Evolutionary conservation across 2,888 invertebrate genomes (phyloP).

Genomic region (Drosophila dives): DNA sequence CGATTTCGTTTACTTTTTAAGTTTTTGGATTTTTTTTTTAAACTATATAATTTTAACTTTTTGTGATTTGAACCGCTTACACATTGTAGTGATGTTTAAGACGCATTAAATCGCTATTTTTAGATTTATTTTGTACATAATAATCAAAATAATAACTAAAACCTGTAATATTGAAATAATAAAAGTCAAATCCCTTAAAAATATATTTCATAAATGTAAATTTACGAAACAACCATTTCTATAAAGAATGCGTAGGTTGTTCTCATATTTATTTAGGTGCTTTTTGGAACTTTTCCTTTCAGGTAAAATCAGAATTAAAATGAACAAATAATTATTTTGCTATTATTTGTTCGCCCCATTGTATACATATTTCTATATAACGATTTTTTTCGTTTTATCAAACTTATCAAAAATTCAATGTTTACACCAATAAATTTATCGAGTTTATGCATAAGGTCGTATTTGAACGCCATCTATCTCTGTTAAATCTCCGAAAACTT

Average conservation of each 20-base stretch:
- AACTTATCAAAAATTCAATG: background rate
- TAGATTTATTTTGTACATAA: background rate
- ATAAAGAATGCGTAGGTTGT: background rate
- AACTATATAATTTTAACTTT: background rate
- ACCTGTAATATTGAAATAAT: background rate
- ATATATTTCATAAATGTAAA: background rate
- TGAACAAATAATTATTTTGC: background rate
- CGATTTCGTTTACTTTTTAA: background rate
- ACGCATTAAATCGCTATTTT: background rate
- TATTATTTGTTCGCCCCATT: background rate
- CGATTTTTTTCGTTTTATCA: background rate
- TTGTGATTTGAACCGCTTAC: background rate
- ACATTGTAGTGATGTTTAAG: background rate
- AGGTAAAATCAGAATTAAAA: background rate
- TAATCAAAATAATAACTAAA: background rate
- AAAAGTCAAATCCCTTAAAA: background rate
- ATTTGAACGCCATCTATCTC: background rate
- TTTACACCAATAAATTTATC: background rate
- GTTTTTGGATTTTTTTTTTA: background rate
- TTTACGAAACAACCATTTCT: background rate
- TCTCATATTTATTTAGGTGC: background rate
- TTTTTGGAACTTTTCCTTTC: background rate
- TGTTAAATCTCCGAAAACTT: constrained; percentile 1
- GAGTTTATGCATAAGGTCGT: background rate
- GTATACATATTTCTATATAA: too few species aligned